These are phyloP conservation scores for Lates japonicus DNA, from an alignment of 2,797 vertebrate species.

Conservation along the genomic window DNA sequence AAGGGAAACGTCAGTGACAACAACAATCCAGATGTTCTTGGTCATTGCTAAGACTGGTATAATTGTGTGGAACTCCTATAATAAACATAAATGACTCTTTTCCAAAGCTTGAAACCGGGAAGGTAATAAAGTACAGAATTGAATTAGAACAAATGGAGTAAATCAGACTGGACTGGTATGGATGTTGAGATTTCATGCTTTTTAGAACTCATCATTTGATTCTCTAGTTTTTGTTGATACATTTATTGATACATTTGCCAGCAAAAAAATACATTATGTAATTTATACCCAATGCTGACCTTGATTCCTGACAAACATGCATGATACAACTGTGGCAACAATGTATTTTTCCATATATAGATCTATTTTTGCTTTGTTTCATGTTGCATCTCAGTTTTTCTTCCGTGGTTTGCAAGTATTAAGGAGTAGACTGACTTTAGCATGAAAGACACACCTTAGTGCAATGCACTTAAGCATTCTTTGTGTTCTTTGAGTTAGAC, in stretches of 20 bases:
- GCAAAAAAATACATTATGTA: background rate
- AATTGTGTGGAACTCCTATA: background rate
- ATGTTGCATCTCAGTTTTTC: background rate
- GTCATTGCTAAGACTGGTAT: conserved; percentile 14
- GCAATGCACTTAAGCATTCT: background rate
- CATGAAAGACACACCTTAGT: background rate
- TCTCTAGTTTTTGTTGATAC: background rate
- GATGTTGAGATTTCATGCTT: background rate
- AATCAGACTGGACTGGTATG: background rate
- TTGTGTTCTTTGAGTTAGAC: background rate
- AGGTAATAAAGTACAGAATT: conserved; percentile 14
- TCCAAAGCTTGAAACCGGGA: conserved; percentile 5
- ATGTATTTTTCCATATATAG: background rate
- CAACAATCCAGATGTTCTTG: conserved; percentile 17
- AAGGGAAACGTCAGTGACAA: conserved; percentile 31
- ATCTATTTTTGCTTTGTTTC: background rate
- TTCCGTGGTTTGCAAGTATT: background rate
- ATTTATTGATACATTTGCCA: too few species aligned
- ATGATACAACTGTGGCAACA: background rate
- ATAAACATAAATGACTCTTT: conserved; percentile 7
- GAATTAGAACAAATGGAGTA: conserved; percentile 7
- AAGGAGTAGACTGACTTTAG: background rate
- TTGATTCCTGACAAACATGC: background rate
- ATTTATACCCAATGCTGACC: background rate
- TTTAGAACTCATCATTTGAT: background rate